Evolutionary conservation across 2,113 vertebrate species (phyloP).

Genomic region (Canis aureus): DNA sequence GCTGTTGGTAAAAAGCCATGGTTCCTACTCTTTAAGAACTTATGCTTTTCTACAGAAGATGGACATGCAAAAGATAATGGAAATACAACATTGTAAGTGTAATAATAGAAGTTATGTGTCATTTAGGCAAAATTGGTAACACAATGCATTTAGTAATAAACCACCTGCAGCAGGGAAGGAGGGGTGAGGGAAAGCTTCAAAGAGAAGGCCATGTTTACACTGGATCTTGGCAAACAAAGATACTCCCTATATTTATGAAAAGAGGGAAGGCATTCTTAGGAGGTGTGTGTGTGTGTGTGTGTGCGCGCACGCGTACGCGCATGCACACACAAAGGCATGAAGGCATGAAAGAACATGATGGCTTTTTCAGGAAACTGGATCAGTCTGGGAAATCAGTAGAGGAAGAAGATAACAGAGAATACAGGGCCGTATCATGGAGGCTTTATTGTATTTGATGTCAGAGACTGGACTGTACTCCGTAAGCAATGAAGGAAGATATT

Average conservation of each 20-base stretch:
- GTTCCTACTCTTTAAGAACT: not conserved
- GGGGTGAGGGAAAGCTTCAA: not conserved
- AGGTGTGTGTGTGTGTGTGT: not conserved
- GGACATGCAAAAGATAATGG: not conserved
- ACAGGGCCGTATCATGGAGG: not conserved
- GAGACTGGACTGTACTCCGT: not conserved
- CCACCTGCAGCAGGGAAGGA: not conserved
- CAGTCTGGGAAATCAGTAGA: not conserved
- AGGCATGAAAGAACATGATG: not conserved
- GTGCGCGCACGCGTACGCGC: not conserved
- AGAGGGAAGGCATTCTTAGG: not conserved
- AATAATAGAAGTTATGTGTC: not conserved
- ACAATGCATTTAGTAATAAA: not conserved
- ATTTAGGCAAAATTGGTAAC: not conserved
- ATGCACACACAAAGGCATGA: not conserved
- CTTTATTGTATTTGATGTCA: not conserved
- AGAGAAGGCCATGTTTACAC: not conserved
- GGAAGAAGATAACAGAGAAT: not conserved
- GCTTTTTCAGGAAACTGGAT: not conserved
- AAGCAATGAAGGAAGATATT: not conserved
- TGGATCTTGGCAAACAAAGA: not conserved
- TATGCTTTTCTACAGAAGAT: not conserved
- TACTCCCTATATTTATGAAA: not conserved
- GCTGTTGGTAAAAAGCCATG: not conserved
- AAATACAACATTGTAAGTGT: not conserved